Evolutionary conservation across 1,140 invertebrate species (phyloP).

Genomic region (Drosophila equinoxialis): DNA sequence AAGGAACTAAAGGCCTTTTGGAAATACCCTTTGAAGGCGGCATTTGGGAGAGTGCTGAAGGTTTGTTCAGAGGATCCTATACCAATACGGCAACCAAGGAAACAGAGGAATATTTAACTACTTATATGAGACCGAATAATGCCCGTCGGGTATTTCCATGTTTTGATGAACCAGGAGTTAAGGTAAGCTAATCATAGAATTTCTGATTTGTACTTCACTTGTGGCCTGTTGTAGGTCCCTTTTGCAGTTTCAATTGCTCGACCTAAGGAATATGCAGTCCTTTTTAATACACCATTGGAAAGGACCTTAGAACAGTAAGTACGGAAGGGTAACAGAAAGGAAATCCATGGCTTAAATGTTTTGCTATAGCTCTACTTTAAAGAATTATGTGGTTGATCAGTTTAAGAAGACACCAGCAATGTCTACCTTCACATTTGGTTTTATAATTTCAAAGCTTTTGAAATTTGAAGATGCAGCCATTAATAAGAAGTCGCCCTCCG

Average conservation of each 20-base stretch:
- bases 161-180: slow-evolving; percentile 95
- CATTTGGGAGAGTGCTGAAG: slow-evolving; percentile 85
- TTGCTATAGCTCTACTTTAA: slow-evolving; percentile 35
- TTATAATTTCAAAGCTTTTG: slow-evolving; percentile 90
- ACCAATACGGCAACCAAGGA: slow-evolving; percentile 83
- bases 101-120: slow-evolving; percentile 86
- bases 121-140: slow-evolving; percentile 91
- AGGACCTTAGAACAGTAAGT: slow-evolving; percentile 86
- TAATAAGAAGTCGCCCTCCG: not conserved
- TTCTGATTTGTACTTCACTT: not conserved
- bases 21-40: slow-evolving; percentile 86
- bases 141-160: slow-evolving; percentile 95
- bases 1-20: slow-evolving; percentile 84
- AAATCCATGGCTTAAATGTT: not conserved
- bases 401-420: slow-evolving; percentile 91
- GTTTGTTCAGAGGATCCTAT: slow-evolving; percentile 86
- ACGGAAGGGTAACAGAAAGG: not conserved
- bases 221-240: slow-evolving; percentile 82
- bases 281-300: slow-evolving; percentile 87
- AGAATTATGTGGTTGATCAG: slow-evolving; percentile 86
- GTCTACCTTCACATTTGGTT: slow-evolving; percentile 93
- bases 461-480: slow-evolving; percentile 63
- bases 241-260: slow-evolving; percentile 87
- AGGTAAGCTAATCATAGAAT: slow-evolving; percentile 80
- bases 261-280: slow-evolving; percentile 85